phyloP scores from a whole-genome alignment of 1,140 invertebrate genomes.

The Atta colombica region DNA sequence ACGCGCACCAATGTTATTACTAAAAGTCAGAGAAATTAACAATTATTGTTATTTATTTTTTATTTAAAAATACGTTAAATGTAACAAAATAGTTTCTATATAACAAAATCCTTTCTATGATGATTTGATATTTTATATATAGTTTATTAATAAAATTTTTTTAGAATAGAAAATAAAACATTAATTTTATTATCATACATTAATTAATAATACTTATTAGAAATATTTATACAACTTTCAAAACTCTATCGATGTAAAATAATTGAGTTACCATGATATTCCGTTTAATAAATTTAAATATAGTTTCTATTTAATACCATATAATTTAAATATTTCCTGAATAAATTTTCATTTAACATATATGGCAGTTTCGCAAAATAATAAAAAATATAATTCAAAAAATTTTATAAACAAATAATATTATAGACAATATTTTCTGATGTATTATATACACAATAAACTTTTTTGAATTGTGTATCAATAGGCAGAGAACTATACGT shows the following conservation, averaged over 20 bases:
- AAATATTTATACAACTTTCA: background rate
- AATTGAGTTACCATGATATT: background rate
- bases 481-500: background rate
- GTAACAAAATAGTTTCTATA: background rate
- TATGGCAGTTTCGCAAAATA: background rate
- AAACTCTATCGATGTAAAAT: background rate
- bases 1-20: background rate
- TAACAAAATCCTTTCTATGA: background rate
- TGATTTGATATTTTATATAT: background rate
- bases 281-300: background rate
- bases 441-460: background rate
- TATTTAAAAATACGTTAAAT: background rate
- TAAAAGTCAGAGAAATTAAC: slow-evolving; percentile 14
- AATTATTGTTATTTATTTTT: background rate
- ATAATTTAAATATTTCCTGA: background rate
- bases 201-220: background rate
- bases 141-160: background rate
- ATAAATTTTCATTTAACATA: background rate
- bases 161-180: background rate
- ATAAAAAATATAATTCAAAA: background rate
- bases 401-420: slow-evolving; percentile 12
- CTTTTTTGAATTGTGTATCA: background rate
- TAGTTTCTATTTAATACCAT: background rate
- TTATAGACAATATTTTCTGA: background rate
- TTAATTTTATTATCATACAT: background rate